Evolutionary conservation across 1,140 invertebrate genomes (phyloP).

Genomic region (Colletes latitarsis): DNA sequence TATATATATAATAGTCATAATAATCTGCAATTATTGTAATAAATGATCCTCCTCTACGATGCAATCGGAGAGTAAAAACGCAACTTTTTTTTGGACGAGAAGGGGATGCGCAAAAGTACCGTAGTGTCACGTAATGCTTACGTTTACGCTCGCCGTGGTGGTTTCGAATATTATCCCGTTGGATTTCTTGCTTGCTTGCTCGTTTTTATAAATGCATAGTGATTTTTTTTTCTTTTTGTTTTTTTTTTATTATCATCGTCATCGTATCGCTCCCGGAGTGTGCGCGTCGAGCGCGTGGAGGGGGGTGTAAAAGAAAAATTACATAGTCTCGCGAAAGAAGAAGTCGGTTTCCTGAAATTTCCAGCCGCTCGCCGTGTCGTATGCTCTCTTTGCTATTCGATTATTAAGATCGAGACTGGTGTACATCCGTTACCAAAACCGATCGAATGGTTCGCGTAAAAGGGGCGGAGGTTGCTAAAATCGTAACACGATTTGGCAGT

Average conservation of each 20-base stretch:
- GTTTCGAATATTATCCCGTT: not conserved
- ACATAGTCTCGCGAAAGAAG: slow-evolving; percentile 30
- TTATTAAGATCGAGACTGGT: not conserved
- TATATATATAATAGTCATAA: slow-evolving; percentile 76
- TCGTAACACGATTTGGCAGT: slow-evolving; percentile 23
- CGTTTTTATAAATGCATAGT: not conserved
- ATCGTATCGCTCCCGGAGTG: not conserved
- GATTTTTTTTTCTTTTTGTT: too few species aligned
- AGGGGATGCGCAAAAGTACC: slow-evolving; percentile 54
- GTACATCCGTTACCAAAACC: not conserved
- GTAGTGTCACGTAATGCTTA: slow-evolving; percentile 52
- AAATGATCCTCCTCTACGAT: slow-evolving; percentile 74
- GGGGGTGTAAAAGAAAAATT: slow-evolving; percentile 16
- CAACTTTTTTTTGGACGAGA: slow-evolving; percentile 45
- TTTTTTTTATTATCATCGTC: not conserved
- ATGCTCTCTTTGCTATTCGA: too few species aligned
- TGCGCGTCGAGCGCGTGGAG: slow-evolving; percentile 12
- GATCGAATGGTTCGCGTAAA: slow-evolving; percentile 16
- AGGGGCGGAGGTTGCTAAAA: not conserved
- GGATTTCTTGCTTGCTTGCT: not conserved
- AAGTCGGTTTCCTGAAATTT: slow-evolving; percentile 43
- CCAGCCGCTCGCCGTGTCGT: slow-evolving; percentile 9
- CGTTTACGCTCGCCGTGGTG: slow-evolving; percentile 25
- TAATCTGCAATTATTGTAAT: slow-evolving; percentile 77
- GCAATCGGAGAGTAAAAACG: slow-evolving; percentile 62